Conservation (phyloP, 2,797 vertebrate genomes). For the Chaetodon trifasciatus region DNA sequence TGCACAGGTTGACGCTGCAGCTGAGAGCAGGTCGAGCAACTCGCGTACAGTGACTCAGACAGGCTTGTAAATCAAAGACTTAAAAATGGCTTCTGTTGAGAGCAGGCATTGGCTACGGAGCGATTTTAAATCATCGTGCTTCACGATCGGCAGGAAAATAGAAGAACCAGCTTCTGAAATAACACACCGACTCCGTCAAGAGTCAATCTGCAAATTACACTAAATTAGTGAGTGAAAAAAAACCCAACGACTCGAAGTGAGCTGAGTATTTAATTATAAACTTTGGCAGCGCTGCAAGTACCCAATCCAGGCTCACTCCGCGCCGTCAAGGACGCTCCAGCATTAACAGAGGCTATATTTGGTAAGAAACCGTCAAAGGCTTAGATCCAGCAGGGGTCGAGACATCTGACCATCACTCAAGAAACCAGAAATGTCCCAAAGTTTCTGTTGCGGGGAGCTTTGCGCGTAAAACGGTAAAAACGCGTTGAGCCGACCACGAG, state of each 20-base stretch:
- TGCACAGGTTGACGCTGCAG: slow-evolving; percentile 11
- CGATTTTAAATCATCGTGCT: slow-evolving; percentile 27
- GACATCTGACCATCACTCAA: not conserved
- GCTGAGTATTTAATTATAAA: slow-evolving; percentile 71
- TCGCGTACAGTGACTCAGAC: slow-evolving; percentile 34
- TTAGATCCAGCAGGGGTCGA: slow-evolving; percentile 36
- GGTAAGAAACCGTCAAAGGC: slow-evolving; percentile 67
- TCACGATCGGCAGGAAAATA: not conserved
- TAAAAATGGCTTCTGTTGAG: slow-evolving; percentile 78
- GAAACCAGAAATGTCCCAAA: not conserved
- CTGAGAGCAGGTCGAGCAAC: slow-evolving; percentile 22
- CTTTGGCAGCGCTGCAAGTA: slow-evolving; percentile 66
- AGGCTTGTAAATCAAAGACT: slow-evolving; percentile 48
- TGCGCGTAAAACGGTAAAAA: slow-evolving; percentile 31
- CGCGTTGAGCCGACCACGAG: slow-evolving; percentile 54
- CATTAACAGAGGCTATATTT: slow-evolving; percentile 78
- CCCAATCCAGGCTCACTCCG: slow-evolving; percentile 37
- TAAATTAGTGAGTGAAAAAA: not conserved
- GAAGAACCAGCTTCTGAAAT: not conserved
- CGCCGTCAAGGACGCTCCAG: slow-evolving; percentile 62
- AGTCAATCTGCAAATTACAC: not conserved
- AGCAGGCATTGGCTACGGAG: slow-evolving; percentile 27
- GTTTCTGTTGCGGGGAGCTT: not conserved
- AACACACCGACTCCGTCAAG: not conserved
- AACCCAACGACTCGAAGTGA: slow-evolving; percentile 7